Conservation (phyloP, 2,888 invertebrate species). For the Campaea margaritaria region DNA sequence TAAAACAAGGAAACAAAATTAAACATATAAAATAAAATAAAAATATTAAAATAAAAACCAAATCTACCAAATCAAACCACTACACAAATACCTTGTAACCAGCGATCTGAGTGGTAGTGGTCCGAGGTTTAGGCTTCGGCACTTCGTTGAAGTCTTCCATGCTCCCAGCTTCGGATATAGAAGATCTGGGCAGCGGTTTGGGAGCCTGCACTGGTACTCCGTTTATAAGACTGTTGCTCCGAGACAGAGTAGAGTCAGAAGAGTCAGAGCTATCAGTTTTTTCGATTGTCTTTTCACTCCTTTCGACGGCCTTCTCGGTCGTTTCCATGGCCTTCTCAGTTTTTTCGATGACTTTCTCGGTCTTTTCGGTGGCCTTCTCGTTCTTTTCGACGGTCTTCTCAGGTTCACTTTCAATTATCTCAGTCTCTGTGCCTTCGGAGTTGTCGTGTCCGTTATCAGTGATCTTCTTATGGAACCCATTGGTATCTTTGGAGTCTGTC, state of each 20-base stretch:
- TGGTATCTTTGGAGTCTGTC: constrained; percentile 62
- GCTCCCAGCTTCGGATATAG: constrained; percentile 88
- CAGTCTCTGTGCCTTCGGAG: constrained; percentile 22
- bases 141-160: constrained; percentile 76
- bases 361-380: constrained; percentile 4
- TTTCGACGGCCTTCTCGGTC: constrained; percentile 44
- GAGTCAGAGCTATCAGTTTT: constrained; percentile 72
- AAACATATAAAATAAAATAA: background rate
- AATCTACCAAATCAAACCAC: constrained; percentile 22
- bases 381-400: constrained; percentile 4
- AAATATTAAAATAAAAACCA: background rate
- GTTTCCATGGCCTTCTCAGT: constrained; percentile 47
- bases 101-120: constrained; percentile 86
- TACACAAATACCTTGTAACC: constrained; percentile 90
- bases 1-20: constrained; percentile 5
- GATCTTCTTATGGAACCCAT: constrained; percentile 72
- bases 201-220: constrained; percentile 85
- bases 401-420: background rate
- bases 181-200: constrained; percentile 92
- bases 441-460: constrained; percentile 66
- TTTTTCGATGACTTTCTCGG: constrained; percentile 47
- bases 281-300: constrained; percentile 53
- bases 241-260: constrained; percentile 62
- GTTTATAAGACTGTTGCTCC: constrained; percentile 76
- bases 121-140: constrained; percentile 89